Percentiles rank a stretch among this genome's conserved stretches.
phyloP scores from a whole-genome alignment of 2,888 invertebrate species.

The Cephus nigrinus region DNA sequence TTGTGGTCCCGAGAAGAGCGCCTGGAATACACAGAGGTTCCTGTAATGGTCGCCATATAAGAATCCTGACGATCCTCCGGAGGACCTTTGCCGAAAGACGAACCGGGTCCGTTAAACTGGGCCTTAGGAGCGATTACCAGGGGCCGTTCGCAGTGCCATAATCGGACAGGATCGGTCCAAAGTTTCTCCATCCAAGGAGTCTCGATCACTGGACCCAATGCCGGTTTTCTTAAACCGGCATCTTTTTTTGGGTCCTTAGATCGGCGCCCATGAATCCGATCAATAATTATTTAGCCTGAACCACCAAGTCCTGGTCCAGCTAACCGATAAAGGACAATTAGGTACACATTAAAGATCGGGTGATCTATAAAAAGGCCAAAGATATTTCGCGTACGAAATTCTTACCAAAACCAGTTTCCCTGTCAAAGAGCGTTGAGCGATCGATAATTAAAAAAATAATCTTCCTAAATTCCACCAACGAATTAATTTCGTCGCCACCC shows the following conservation, averaged over 20 bases:
- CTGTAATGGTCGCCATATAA: neutral
- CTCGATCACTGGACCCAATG: neutral
- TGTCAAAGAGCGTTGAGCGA: neutral
- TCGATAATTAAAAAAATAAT: neutral
- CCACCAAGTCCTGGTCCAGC: neutral
- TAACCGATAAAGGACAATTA: neutral
- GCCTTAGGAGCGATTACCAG: neutral
- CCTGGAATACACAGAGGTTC: neutral
- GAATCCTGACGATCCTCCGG: neutral
- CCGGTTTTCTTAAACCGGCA: neutral
- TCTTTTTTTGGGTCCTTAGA: neutral
- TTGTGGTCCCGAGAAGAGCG: neutral
- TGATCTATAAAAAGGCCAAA: neutral
- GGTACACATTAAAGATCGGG: neutral
- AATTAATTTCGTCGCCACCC: neutral
- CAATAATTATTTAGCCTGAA: neutral
- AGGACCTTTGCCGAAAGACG: neutral
- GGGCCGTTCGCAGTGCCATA: neutral
- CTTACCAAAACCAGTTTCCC: neutral
- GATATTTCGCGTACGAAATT: neutral
- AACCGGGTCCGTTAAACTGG: neutral
- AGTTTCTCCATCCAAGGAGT: neutral
- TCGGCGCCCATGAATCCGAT: neutral
- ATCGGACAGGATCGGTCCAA: neutral
- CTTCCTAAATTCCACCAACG: neutral